phyloP scores from a whole-genome alignment of 2,888 invertebrate species.

The Hanleya hanleyi region DNA sequence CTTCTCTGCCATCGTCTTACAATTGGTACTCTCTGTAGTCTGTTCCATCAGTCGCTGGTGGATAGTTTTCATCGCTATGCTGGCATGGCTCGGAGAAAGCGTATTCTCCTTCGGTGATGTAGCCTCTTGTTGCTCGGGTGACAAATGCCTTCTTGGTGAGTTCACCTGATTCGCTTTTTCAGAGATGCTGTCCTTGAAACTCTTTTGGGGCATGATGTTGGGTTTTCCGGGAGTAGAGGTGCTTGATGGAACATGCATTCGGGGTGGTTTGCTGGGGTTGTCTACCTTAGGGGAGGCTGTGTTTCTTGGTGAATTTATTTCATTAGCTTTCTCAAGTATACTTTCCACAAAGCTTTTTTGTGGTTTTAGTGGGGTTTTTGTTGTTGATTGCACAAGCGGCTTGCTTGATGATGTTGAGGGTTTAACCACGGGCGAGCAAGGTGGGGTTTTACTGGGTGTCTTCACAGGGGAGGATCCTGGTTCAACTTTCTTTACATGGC shows the following conservation, averaged over 20 bases:
- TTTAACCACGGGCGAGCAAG: neutral
- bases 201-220: neutral
- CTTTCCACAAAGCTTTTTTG: slow-evolving; percentile 1
- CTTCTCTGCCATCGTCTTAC: slow-evolving; percentile 64
- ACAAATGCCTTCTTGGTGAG: too few relatives aligned
- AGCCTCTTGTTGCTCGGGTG: too few relatives aligned
- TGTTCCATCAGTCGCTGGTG: slow-evolving; percentile 67
- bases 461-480: slow-evolving; percentile 41
- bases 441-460: slow-evolving; percentile 37
- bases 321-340: neutral
- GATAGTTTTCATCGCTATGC: slow-evolving; percentile 65
- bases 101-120: too few relatives aligned
- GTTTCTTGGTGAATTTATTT: neutral
- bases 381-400: slow-evolving; percentile 2
- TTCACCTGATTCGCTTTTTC: too few relatives aligned
- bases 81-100: slow-evolving; percentile 52
- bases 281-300: neutral
- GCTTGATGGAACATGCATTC: neutral
- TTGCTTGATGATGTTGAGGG: neutral
- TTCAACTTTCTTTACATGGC: slow-evolving; percentile 59
- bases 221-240: neutral
- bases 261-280: neutral
- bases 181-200: too few relatives aligned
- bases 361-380: slow-evolving; percentile 1
- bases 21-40: slow-evolving; percentile 55